Percentiles rank a stretch among this genome's conserved stretches.
These are phyloP conservation scores for Glossophaga mutica DNA, from an alignment of 2,797 vertebrate species.

Conservation along the genomic window DNA sequence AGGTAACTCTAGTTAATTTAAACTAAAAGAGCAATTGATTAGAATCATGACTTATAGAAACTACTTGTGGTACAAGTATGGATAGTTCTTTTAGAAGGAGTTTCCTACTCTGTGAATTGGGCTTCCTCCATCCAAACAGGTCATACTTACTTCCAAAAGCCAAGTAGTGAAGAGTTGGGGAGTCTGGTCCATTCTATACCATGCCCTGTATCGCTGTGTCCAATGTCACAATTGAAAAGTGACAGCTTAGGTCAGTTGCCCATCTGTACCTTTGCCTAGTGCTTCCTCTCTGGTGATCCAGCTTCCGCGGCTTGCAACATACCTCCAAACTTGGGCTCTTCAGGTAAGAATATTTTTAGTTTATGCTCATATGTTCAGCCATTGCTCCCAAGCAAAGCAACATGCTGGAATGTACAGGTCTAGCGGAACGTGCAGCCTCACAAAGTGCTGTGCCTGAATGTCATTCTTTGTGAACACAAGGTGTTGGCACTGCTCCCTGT, in stretches of 20 bases:
- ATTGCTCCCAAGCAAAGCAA: not conserved
- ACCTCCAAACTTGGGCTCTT: not conserved
- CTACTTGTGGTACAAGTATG: not conserved
- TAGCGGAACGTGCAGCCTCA: too few species aligned
- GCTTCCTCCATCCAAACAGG: not conserved
- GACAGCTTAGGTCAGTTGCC: not conserved
- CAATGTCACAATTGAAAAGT: not conserved
- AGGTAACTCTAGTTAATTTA: not conserved
- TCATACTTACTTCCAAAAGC: not conserved
- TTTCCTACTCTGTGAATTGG: not conserved
- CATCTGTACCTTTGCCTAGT: not conserved
- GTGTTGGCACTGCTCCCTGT: not conserved
- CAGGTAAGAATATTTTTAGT: not conserved
- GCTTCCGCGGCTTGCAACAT: not conserved
- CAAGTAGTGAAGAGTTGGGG: not conserved
- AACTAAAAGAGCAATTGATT: not conserved
- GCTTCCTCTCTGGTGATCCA: not conserved
- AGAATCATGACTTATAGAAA: not conserved
- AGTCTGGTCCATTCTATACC: not conserved
- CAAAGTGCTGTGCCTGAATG: too few species aligned
- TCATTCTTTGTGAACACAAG: not conserved
- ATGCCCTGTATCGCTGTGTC: too few species aligned
- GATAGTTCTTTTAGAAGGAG: not conserved
- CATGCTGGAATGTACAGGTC: not conserved
- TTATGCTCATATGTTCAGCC: not conserved